Base-by-base conservation (phyloP, 2,797 vertebrate genomes). In the Myotis daubentonii region DNA sequence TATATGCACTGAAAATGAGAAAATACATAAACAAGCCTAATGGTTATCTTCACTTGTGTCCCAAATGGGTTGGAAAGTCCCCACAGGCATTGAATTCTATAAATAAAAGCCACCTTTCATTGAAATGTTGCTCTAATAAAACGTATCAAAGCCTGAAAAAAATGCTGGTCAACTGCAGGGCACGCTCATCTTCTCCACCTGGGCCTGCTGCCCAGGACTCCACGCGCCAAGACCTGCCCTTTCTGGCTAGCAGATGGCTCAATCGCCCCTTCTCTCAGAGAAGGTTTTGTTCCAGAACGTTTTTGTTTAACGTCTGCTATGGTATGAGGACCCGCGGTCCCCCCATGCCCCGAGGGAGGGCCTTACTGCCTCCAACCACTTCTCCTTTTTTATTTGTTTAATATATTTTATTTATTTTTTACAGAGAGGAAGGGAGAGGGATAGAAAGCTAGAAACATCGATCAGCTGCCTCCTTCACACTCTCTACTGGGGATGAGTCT, bases 121-220 rank as follows among this genome's bases (percentile, higher is more conserved):
- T 95, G 68, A 87, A 84, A 72, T 60, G 87, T 95, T 91, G 22
- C 44, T 89, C 33, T 36, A 96, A 93, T 95, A 93, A 97, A 95
- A 89, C 7, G 53, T 92, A 49, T 28, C 30, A 82, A 91, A 95
- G 68, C 49, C 89, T 9, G 47, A 6, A 22, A 49, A 41, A 81
- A 80, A 17, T 47, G 79, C 79, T 25, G 23, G 41, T 44, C 17
- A 62, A n/a, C 57, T 62, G 38, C 79, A 44, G 22, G 28, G n/a
- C 55, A 8, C 6, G 10, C 28, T 30, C 4, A 6, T 62, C 79
- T 62, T 62, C 57, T 62, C 79, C 25, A 30, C 36, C 76, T 5
- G 28, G 38, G 10, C 36, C 78, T 62, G 25, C 38, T 62, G 53
- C 53, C 55, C 53, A 4, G 41, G 55, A 62, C 9, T 28, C 41